phyloP scores from a whole-genome alignment of 2,888 invertebrate genomes.

The Drosophila monieri region DNA sequence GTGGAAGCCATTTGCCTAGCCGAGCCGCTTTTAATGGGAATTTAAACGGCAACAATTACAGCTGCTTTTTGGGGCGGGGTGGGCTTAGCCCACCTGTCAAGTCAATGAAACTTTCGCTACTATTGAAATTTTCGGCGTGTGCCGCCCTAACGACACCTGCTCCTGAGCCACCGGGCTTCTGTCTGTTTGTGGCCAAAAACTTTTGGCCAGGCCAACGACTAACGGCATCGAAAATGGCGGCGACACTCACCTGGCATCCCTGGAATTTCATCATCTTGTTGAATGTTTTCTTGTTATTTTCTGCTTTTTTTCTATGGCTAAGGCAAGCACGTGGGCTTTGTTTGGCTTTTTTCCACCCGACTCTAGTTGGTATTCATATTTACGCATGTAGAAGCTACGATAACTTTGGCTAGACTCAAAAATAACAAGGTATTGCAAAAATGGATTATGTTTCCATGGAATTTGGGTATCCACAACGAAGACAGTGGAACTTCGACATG shows the following conservation, averaged over 20 bases:
- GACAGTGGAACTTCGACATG: background rate
- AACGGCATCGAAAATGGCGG: constrained; percentile 27
- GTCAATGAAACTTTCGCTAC: constrained; percentile 69
- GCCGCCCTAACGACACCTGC: constrained; percentile 58
- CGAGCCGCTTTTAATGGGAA: constrained; percentile 70
- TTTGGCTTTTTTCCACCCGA: background rate
- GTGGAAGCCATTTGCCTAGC: constrained; percentile 54
- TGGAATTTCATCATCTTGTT: constrained; percentile 62
- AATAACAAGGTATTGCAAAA: constrained; percentile 19
- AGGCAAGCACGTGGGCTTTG: constrained; percentile 26
- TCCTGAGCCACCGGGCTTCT: background rate
- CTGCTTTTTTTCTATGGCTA: constrained; percentile 20
- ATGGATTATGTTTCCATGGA: constrained; percentile 7
- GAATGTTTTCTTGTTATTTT: constrained; percentile 20
- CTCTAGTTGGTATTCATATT: constrained; percentile 24
- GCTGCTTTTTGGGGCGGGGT: constrained; percentile 31
- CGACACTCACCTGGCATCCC: constrained; percentile 53
- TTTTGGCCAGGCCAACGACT: constrained; percentile 29
- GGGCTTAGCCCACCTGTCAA: constrained; percentile 56
- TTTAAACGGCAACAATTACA: constrained; percentile 78
- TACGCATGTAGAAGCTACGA: constrained; percentile 19
- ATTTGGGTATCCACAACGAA: background rate
- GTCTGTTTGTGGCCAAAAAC: constrained; percentile 37
- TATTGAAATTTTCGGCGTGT: constrained; percentile 62
- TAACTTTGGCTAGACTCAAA: constrained; percentile 34